Conservation (phyloP, 2,113 vertebrate genomes). For the Arenaria interpres region DNA sequence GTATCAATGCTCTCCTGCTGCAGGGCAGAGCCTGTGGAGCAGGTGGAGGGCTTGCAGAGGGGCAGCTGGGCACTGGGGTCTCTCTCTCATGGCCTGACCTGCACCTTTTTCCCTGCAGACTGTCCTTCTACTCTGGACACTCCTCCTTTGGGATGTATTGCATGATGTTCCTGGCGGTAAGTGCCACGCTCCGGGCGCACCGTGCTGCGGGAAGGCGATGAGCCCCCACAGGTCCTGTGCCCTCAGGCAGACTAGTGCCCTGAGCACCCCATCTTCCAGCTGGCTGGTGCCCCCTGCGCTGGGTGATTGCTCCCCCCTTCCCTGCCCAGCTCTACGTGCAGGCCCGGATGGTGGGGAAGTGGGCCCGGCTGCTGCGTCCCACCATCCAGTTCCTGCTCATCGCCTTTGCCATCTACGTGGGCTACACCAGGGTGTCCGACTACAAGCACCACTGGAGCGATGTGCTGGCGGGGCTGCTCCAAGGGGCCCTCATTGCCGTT, state of each 20-base stretch:
- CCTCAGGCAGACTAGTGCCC: accelerated
- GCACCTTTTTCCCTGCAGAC: slow-evolving; percentile 62
- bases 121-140: slow-evolving; percentile 97
- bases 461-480: slow-evolving; percentile 89
- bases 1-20: accelerated
- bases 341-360: slow-evolving; percentile 86
- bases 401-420: slow-evolving; percentile 92
- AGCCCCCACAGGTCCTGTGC: accelerated
- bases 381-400: slow-evolving; percentile 94
- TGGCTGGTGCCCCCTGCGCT: not conserved
- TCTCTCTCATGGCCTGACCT: accelerated
- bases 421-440: slow-evolving; percentile 92
- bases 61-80: not conserved
- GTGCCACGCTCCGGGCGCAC: not conserved
- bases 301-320: not conserved
- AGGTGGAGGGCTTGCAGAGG: not conserved
- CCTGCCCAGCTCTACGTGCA: slow-evolving; percentile 87
- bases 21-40: not conserved
- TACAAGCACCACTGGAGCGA: slow-evolving; percentile 98
- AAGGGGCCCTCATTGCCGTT: slow-evolving; percentile 88
- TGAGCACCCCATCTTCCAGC: accelerated
- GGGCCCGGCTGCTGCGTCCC: slow-evolving; percentile 89
- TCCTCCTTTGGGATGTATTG: slow-evolving; percentile 98
- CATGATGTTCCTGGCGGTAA: slow-evolving; percentile 95
- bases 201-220: accelerated